Evolutionary conservation across 2,113 vertebrate species (phyloP), one percentile per base, ranked within the genome.

Genomic region (Ctenomys sociabilis): DNA sequence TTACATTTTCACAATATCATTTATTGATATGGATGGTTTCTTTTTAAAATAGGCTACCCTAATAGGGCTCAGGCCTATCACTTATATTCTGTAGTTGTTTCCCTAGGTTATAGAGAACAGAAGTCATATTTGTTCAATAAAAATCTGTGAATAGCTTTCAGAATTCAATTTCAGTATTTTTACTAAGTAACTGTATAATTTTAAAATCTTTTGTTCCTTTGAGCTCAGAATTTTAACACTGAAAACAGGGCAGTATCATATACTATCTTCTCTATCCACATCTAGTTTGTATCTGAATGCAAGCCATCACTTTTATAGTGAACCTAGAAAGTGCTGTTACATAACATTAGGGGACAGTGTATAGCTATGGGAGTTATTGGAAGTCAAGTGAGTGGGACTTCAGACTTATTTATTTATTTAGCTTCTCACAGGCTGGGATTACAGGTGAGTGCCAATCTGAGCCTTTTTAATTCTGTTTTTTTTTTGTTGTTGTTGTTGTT

Each of bases 121-220:
- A 12, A 93, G 4, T 78, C 70, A 68, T 32, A 40, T 45, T 77
- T 30, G 28, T 24, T 61, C 66, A 85, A 73, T 70, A 75, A 88
- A 88, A 88, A 96, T 80, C 57, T 73, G 16, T 73, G 21, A 93
- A 54, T 90, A 90, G 32, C 35, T 91, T 96, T 90, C 61, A 80
- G 57, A 93, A 96, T 75, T 26, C 54, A 57, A 17, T 57, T 57
- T 57, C 4, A 57, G 32, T 72, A n/a, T 85, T 96, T 96, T 88
- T 35, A 80, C 7, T 75, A 94, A 88, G 59, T 61, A 84, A 59
- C 35, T 52, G 12, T 73, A 19, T 45, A 86, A 89, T 28, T 95
- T 92, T 92, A 84, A 77, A 84, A 63, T 88, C 49, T 87, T 24
- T 75, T 93, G 61, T 83, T 89, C 28, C 26, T 94, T 84, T 86